phyloP scores from a whole-genome alignment of 2,888 invertebrate genomes.

The Pristionchus entomophagus region DNA sequence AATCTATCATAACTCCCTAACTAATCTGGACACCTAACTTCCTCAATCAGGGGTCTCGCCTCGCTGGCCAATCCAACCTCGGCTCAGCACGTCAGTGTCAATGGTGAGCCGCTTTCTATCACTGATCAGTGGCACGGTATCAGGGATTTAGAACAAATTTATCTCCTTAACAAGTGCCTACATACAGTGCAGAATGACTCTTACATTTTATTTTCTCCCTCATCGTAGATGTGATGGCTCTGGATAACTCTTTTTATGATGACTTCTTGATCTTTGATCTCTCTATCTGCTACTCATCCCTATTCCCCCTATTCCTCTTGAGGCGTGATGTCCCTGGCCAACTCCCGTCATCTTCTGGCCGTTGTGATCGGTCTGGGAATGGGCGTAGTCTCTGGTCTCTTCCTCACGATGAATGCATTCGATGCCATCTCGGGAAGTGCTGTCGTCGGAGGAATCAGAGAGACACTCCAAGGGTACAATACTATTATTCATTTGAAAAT shows the following conservation, averaged over 20 bases:
- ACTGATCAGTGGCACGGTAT: too few relatives aligned
- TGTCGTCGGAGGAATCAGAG: slow-evolving; percentile 89
- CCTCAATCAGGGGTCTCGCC: slow-evolving; percentile 25
- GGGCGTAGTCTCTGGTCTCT: slow-evolving; percentile 92
- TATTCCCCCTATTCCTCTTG: too few relatives aligned
- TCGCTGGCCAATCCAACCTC: slow-evolving; percentile 39
- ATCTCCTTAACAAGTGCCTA: too few relatives aligned
- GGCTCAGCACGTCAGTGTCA: slow-evolving; percentile 1
- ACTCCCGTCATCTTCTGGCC: slow-evolving; percentile 92
- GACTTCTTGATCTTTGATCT: too few relatives aligned
- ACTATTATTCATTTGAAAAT: background rate
- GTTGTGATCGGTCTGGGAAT: slow-evolving; percentile 80
- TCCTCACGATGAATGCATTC: slow-evolving; percentile 92
- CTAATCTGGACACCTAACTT: background rate
- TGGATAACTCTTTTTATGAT: too few relatives aligned
- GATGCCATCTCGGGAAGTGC: slow-evolving; percentile 96
- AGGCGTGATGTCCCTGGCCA: slow-evolving; percentile 77
- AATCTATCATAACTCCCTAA: background rate
- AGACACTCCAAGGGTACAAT: slow-evolving; percentile 51
- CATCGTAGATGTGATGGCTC: too few relatives aligned
- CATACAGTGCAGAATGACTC: background rate
- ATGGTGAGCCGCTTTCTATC: too few relatives aligned
- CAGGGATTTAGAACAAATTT: too few relatives aligned
- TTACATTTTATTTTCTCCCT: too few relatives aligned
- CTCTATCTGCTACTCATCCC: too few relatives aligned